These are phyloP conservation scores for Trinectes maculatus DNA, from an alignment of 2,113 vertebrate genomes.

Conservation along the genomic window DNA sequence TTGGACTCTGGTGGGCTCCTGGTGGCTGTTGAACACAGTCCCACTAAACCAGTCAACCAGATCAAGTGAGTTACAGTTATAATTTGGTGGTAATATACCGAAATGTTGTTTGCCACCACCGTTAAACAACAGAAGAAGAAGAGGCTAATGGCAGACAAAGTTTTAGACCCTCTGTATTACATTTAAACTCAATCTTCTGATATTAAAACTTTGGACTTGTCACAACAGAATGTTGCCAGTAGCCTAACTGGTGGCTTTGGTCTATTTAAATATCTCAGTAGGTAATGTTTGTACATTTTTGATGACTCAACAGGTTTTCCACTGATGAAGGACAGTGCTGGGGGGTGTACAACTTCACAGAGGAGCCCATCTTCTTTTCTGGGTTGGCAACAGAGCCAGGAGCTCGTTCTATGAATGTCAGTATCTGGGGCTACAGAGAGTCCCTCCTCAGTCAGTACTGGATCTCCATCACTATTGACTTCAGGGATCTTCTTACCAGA, in stretches of 20 bases:
- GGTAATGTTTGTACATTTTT: not conserved
- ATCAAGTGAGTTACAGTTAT: slow-evolving; percentile 84
- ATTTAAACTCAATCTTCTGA: too few species aligned
- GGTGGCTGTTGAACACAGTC: slow-evolving; percentile 89
- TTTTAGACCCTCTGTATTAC: too few species aligned
- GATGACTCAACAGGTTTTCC: slow-evolving; percentile 85
- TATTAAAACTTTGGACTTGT: too few species aligned
- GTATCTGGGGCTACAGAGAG: slow-evolving; percentile 91
- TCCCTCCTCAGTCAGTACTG: slow-evolving; percentile 82
- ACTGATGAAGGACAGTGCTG: slow-evolving; percentile 97
- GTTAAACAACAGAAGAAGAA: too few species aligned
- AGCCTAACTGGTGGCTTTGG: too few species aligned
- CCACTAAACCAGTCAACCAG: slow-evolving; percentile 76
- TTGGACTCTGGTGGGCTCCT: slow-evolving; percentile 94
- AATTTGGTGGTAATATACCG: too few species aligned
- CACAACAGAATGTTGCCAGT: too few species aligned
- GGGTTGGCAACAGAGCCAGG: slow-evolving; percentile 93
- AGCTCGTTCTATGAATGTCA: slow-evolving; percentile 92
- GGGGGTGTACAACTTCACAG: slow-evolving; percentile 85
- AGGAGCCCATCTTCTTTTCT: slow-evolving; percentile 88
- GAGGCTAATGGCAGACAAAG: too few species aligned
- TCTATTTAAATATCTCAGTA: too few species aligned
- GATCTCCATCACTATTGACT: slow-evolving; percentile 94
- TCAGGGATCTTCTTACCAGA: slow-evolving; percentile 88
- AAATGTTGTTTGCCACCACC: too few species aligned